Conservation (phyloP, 2,113 vertebrate species). For the Suncus etruscus region DNA sequence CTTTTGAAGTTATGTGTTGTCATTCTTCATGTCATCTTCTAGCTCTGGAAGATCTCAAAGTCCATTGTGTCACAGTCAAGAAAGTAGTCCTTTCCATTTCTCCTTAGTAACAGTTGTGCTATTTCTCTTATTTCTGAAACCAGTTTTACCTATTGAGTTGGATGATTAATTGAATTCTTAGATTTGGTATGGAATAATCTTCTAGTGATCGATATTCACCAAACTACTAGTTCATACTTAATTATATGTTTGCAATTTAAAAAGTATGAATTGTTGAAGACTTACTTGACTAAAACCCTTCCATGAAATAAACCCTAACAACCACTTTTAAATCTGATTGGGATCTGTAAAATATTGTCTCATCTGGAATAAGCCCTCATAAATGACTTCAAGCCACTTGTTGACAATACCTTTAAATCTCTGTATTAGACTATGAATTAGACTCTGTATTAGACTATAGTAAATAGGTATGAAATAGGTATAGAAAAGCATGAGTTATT, state of each 20-base stretch:
- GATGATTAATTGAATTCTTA: constrained; percentile 30
- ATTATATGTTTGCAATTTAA: constrained; percentile 27
- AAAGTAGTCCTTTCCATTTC: constrained; percentile 37
- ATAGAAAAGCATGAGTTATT: constrained; percentile 56
- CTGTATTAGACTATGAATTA: neutral
- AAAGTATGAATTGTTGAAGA: constrained; percentile 8
- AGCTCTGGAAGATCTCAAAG: constrained; percentile 27
- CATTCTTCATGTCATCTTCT: constrained; percentile 54
- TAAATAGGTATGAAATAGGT: constrained; percentile 13
- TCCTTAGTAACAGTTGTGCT: constrained; percentile 25
- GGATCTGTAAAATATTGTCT: constrained; percentile 12
- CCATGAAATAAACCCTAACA: constrained; percentile 40
- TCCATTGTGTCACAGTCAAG: constrained; percentile 5
- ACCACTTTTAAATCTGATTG: neutral
- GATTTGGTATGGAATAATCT: neutral
- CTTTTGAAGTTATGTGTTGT: constrained; percentile 34
- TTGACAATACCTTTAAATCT: neutral
- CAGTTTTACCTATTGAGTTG: constrained; percentile 26
- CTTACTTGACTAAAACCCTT: constrained; percentile 18
- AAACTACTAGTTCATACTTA: constrained; percentile 45
- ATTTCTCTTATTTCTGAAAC: constrained; percentile 50
- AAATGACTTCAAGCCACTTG: constrained; percentile 31
- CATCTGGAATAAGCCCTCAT: constrained; percentile 16
- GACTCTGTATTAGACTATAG: neutral
- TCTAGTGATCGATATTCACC: neutral